Base-by-base conservation (phyloP, 30 jellyfish, hydroid and myxozoan species). In the Aurelia aurita region DNA sequence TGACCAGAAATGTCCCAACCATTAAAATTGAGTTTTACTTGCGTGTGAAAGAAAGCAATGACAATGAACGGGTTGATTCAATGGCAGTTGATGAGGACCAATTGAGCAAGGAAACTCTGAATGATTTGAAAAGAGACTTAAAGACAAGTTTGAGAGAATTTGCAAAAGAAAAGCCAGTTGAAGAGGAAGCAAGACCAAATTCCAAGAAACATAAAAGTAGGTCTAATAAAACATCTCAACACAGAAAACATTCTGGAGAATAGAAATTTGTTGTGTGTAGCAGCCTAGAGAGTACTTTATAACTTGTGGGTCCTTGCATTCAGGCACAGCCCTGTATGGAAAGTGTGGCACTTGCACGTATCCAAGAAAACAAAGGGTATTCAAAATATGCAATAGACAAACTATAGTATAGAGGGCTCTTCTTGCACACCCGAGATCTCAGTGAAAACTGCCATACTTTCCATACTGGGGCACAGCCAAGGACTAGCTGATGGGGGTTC, bases 1-100 rank as follows among this genome's bases (percentile, higher is more conserved):
- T 74, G 19, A 61, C 95, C 19, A 75, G 84, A 26, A 64, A 74
- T 49, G 82, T 85, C 26, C 95, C 95, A 60, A 60, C 95, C 7
- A 85, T 85, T 12, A 62, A 31, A 32, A 85, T 85, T 18, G 43
- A 54, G 53, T 68, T 80, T 19, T 15, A 34, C 1, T 6, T 28
- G 9, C 28, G 2, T 16, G 29, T 28, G 13, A 55, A 14, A 14
- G 87, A 57, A 39, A 31, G 3, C 14, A 14, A 67, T 67, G 79
- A 67, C 22, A 34, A 9, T 29, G 69, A 45, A 43, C 28, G 18
- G 26, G 21, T 10, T 43, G 80, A 35, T 20, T 13, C 21, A 8
- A 55, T 19, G 67, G 51, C 51, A 39, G 51, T 7, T 39, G 29
- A 55, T 5, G 29, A 5, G 4, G 29, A 15, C 29, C 29, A 22